These are phyloP conservation scores for Vireo griseus DNA, from an alignment of 2,797 vertebrate genomes.

Conservation along the genomic window DNA sequence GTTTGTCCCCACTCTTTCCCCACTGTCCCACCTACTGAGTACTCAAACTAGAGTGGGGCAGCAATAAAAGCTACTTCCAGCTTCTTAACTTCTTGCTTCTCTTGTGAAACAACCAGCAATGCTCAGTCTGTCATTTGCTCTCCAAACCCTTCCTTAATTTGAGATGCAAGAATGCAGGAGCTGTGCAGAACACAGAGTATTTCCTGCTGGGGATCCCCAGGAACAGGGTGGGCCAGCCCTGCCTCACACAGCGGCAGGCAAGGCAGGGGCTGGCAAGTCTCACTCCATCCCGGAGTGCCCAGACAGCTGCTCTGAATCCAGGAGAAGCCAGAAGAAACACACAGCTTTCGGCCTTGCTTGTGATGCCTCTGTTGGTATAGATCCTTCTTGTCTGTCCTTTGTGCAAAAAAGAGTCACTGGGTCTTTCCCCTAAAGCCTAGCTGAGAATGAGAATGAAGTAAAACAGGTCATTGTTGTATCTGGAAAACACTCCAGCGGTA, in stretches of 20 bases:
- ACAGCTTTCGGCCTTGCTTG: not conserved
- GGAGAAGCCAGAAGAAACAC: not conserved
- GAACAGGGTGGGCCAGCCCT: fast-evolving
- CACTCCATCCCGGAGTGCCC: not conserved
- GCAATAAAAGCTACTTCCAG: not conserved
- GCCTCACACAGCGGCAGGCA: fast-evolving
- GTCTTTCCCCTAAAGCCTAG: not conserved
- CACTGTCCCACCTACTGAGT: not conserved
- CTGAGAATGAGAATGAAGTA: not conserved
- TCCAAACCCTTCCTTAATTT: not conserved
- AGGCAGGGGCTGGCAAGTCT: not conserved
- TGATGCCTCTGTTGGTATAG: fast-evolving
- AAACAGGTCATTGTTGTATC: not conserved
- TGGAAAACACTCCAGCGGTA: not conserved
- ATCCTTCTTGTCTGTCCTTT: not conserved
- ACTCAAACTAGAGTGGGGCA: not conserved
- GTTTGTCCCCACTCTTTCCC: not conserved
- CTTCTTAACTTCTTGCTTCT: not conserved
- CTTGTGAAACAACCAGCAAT: not conserved
- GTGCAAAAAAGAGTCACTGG: not conserved
- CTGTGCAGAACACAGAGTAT: fast-evolving
- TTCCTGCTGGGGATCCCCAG: not conserved
- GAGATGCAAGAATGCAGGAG: not conserved
- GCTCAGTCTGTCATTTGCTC: not conserved
- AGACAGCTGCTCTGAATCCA: not conserved